Base-by-base conservation (phyloP, 1,140 invertebrate species). In the Chironomus striatipennis region DNA sequence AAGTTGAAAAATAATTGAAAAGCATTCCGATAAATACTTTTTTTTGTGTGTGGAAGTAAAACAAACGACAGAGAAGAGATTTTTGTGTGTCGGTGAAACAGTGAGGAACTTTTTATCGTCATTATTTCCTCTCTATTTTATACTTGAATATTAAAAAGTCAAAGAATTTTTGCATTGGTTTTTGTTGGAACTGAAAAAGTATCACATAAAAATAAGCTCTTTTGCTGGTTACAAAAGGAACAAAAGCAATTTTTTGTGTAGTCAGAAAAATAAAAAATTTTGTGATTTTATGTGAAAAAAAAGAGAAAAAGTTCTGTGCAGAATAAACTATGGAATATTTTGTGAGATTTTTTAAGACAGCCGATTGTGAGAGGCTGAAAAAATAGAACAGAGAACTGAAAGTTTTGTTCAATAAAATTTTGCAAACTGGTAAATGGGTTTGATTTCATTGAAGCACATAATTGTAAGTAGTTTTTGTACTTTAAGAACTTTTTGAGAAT, bases 381-480 rank as follows among this genome's bases (percentile, higher is more conserved):
- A 47, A 47, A 47, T 10, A 47, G 15, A 47, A 47, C 8, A 47
- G 7, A 7, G n/a, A 57, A 15, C 47, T 12, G 4, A 57, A 34
- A 12, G 12, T 57, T 57, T 57, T n/a, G n/a, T 57, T n/a, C 8
- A 57, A 57, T 57, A 57, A 12, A 57, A 12, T 57, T 57, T 15
- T 57, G 47, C n/a, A 57, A 57, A n/a, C 47, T 57, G n/a, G 47
- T 57, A 57, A 57, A 57, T 57, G 47, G 47, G 47, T 57, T 57
- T 57, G 47, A 57, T 57, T 57, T 57, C 47, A 57, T n/a, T 57
- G 47, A 57, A 57, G 15, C 47, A 57, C n/a, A 12, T 57, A 12
- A 57, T 57, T 57, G 47, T 57, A 57, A 57, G 47, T 57, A 57
- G 12, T 57, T 57, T 12, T 57, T 57, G 47, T 15, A 57, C 5